These are phyloP conservation scores for Lasius fuliginosus DNA, from an alignment of 2,888 invertebrate species.

Conservation along the genomic window DNA sequence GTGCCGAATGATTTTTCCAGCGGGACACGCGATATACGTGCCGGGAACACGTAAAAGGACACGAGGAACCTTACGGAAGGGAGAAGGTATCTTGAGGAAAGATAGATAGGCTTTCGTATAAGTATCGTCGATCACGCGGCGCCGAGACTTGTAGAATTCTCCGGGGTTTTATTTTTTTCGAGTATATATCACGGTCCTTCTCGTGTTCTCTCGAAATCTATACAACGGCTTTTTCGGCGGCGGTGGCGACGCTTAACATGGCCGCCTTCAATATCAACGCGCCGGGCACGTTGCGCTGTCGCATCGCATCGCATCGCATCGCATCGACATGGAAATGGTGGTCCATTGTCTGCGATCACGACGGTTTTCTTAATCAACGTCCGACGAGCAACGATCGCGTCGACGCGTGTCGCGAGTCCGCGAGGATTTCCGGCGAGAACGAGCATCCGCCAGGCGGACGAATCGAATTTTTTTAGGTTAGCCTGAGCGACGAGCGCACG, in stretches of 20 bases:
- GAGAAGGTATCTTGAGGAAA: no score
- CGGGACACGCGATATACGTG: neutral
- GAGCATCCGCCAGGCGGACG: neutral
- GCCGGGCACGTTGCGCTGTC: slow-evolving; percentile 69
- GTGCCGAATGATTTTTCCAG: neutral
- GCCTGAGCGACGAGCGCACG: neutral
- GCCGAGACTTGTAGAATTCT: slow-evolving; percentile 18
- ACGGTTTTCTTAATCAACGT: neutral
- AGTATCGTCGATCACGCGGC: neutral
- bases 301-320: slow-evolving; percentile 38
- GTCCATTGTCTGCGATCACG: slow-evolving; percentile 36
- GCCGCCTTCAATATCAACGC: slow-evolving; percentile 62
- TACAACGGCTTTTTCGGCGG: slow-evolving; percentile 63
- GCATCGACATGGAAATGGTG: slow-evolving; percentile 65
- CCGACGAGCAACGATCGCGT: neutral
- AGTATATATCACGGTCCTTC: neutral
- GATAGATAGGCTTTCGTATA: no score
- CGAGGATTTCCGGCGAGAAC: neutral
- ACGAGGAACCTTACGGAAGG: neutral
- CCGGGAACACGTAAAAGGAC: neutral
- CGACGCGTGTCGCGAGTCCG: neutral
- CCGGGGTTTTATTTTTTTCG: no score
- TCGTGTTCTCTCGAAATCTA: slow-evolving; percentile 40
- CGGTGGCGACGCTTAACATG: slow-evolving; percentile 71
- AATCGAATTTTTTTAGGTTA: slow-evolving; percentile 46